These are phyloP conservation scores for Anoplophora glabripennis DNA, from an alignment of 1,140 invertebrate species.

Conservation along the genomic window DNA sequence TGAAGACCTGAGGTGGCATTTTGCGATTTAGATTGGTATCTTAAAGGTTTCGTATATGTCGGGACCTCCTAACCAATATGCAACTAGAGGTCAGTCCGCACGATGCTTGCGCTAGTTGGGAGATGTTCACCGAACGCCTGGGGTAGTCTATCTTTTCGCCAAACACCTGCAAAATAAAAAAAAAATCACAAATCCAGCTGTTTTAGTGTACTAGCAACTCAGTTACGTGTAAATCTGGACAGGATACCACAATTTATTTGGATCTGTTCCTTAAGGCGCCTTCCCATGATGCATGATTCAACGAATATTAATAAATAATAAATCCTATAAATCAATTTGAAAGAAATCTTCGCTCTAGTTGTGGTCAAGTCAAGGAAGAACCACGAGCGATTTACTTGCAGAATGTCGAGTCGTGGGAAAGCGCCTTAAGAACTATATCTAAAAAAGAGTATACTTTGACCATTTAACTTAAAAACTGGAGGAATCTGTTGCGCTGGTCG, in stretches of 20 bases:
- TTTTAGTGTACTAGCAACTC: neutral
- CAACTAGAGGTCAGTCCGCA: conserved; percentile 75
- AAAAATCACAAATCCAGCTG: neutral
- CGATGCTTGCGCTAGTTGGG: conserved; percentile 72
- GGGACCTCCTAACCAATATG: conserved; percentile 57
- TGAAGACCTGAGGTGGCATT: conserved; percentile 29
- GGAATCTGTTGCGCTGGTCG: no score
- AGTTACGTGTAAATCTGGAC: neutral
- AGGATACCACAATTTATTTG: neutral
- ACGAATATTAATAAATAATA: neutral
- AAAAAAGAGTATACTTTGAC: no score
- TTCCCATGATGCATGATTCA: neutral
- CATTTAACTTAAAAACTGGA: no score
- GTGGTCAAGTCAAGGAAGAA: no score
- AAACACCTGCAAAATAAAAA: conserved; percentile 64
- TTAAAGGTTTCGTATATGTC: conserved; percentile 47
- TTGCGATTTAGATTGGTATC: conserved; percentile 1
- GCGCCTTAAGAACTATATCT: no score
- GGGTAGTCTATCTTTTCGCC: conserved; percentile 80
- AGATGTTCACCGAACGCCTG: conserved; percentile 68
- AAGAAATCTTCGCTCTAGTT: no score
- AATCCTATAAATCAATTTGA: no score
- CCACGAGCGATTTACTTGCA: no score
- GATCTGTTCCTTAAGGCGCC: neutral
- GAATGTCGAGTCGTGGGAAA: no score